phyloP scores from a whole-genome alignment of 2,888 invertebrate genomes.

The Hymenopus coronatus region DNA sequence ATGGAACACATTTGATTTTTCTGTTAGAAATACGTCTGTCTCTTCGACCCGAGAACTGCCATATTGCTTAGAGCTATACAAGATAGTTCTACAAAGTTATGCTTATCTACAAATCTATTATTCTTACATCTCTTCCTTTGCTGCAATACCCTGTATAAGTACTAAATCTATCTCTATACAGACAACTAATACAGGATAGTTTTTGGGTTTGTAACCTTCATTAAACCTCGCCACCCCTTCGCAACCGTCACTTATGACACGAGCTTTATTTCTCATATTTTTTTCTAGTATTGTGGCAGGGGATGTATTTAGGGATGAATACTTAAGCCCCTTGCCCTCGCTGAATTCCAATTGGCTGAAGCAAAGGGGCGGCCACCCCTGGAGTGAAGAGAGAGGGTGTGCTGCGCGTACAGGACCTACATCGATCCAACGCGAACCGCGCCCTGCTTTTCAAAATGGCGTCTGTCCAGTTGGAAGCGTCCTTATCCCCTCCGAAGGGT shows the following conservation, averaged over 20 bases:
- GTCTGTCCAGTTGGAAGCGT: not conserved
- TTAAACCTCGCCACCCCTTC: no score
- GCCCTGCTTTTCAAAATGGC: not conserved
- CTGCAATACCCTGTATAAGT: no score
- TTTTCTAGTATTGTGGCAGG: not conserved
- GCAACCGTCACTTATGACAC: no score
- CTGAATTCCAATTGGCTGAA: constrained; percentile 11
- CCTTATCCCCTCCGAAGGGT: not conserved
- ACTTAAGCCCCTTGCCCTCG: not conserved
- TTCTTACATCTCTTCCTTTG: no score
- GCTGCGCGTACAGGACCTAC: not conserved
- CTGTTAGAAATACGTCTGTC: no score
- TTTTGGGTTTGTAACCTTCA: not conserved
- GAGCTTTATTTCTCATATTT: not conserved
- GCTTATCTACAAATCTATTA: no score
- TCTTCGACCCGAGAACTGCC: no score
- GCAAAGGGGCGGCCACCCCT: not conserved
- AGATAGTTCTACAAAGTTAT: no score
- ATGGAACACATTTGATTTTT: no score
- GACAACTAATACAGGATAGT: not conserved
- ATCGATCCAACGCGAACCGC: not conserved
- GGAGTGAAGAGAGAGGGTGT: not conserved
- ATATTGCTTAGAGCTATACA: no score
- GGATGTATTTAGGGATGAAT: not conserved
- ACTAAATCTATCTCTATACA: not conserved